Evolutionary conservation across 2,888 invertebrate genomes (phyloP).

Genomic region (Melieria picta): DNA sequence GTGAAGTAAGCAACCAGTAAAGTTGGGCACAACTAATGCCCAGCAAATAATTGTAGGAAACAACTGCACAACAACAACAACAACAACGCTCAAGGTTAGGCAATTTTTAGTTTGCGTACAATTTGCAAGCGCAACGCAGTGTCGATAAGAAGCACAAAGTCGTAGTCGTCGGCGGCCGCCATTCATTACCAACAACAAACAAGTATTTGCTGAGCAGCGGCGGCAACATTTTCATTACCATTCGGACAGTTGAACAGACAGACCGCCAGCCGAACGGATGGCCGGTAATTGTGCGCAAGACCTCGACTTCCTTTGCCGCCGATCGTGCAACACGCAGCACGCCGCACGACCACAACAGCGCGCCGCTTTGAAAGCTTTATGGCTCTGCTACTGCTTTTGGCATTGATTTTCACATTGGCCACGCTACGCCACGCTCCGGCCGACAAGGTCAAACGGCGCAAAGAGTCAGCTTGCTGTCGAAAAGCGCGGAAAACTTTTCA

Average conservation of each 20-base stretch:
- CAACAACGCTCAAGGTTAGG: too few relatives aligned
- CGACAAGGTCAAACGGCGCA: too few relatives aligned
- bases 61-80: too few relatives aligned
- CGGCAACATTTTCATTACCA: slow-evolving; percentile 28
- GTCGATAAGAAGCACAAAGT: background rate
- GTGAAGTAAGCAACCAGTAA: too few relatives aligned
- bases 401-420: background rate
- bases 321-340: background rate
- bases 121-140: background rate
- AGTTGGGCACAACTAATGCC: too few relatives aligned
- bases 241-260: slow-evolving; percentile 10
- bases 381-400: slow-evolving; percentile 22
- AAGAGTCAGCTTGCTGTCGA: too few relatives aligned
- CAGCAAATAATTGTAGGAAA: too few relatives aligned
- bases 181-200: background rate
- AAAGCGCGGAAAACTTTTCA: too few relatives aligned
- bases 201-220: background rate
- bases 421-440: too few relatives aligned
- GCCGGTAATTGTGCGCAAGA: background rate
- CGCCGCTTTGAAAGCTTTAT: slow-evolving; percentile 24
- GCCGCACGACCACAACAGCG: too few relatives aligned
- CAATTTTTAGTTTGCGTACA: background rate
- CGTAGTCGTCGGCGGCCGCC: background rate
- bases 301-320: background rate
- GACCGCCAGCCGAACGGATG: background rate